These are phyloP conservation scores for Trichomycterus rosablanca DNA, from an alignment of 2,113 vertebrate species.

Conservation along the genomic window DNA sequence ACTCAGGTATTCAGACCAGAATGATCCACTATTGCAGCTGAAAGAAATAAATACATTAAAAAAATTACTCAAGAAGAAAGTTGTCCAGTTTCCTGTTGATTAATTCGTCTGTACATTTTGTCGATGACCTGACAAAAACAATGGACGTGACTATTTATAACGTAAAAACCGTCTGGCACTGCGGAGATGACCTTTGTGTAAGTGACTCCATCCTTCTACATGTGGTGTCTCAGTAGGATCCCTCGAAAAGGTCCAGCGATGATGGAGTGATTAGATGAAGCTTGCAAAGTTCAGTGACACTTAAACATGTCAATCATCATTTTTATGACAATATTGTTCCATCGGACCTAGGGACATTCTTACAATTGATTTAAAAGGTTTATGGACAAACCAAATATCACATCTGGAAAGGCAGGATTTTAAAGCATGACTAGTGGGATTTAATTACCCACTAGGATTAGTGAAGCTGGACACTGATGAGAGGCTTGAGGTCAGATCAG, in stretches of 20 bases:
- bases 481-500: no score
- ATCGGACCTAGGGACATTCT: no score
- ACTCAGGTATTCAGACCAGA: no score
- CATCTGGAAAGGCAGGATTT: no score
- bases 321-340: neutral
- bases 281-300: slow-evolving; percentile 3
- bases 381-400: no score
- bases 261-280: slow-evolving; percentile 1
- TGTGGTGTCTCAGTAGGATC: slow-evolving; percentile 2
- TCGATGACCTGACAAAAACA: slow-evolving; percentile 7
- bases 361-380: no score
- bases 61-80: no score
- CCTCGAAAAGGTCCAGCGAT: neutral
- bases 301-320: slow-evolving; percentile 1
- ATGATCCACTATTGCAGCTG: no score
- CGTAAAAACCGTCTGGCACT: slow-evolving; percentile 37
- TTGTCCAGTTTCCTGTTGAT: neutral
- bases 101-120: neutral
- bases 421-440: no score
- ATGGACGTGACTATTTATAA: slow-evolving; percentile 25
- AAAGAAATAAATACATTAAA: no score
- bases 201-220: slow-evolving; percentile 10
- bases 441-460: no score
- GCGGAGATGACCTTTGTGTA: slow-evolving; percentile 46
- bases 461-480: no score